Evolutionary conservation across 2,888 invertebrate genomes (phyloP).

Genomic region (Drosophila borealis): DNA sequence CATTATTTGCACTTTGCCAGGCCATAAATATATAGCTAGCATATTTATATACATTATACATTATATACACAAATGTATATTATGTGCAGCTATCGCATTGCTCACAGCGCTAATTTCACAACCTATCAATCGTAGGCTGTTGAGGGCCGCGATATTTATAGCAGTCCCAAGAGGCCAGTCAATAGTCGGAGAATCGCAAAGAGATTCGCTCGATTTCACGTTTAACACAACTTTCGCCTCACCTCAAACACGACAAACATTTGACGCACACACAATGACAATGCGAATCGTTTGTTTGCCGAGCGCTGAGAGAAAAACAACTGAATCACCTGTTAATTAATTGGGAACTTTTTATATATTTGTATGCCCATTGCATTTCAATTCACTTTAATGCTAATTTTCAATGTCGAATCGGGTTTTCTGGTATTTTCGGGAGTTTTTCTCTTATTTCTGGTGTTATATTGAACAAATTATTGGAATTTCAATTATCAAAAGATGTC

Average conservation of each 20-base stretch:
- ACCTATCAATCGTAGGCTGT: slow-evolving; percentile 34
- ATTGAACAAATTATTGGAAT: too few species aligned
- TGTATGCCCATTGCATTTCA: background rate
- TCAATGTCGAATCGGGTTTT: too few species aligned
- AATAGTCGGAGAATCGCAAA: background rate
- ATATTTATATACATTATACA: too few species aligned
- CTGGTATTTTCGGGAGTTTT: too few species aligned
- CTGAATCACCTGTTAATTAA: slow-evolving; percentile 7
- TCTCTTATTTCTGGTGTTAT: too few species aligned
- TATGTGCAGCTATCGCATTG: slow-evolving; percentile 14
- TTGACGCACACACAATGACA: slow-evolving; percentile 2
- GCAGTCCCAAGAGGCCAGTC: background rate
- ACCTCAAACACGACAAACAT: slow-evolving; percentile 11
- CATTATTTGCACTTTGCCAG: slow-evolving; percentile 25
- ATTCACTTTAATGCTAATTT: background rate
- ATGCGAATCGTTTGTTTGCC: background rate
- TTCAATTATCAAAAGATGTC: too few species aligned
- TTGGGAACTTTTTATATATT: background rate
- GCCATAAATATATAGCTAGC: background rate
- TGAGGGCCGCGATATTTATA: slow-evolving; percentile 14
- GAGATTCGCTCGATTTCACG: slow-evolving; percentile 17
- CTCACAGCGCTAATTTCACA: slow-evolving; percentile 37
- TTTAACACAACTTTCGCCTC: slow-evolving; percentile 16
- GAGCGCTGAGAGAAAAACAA: background rate
- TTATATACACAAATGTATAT: background rate